phyloP scores from a whole-genome alignment of 2,797 vertebrate species.

The Amblyopsis hoosieri region DNA sequence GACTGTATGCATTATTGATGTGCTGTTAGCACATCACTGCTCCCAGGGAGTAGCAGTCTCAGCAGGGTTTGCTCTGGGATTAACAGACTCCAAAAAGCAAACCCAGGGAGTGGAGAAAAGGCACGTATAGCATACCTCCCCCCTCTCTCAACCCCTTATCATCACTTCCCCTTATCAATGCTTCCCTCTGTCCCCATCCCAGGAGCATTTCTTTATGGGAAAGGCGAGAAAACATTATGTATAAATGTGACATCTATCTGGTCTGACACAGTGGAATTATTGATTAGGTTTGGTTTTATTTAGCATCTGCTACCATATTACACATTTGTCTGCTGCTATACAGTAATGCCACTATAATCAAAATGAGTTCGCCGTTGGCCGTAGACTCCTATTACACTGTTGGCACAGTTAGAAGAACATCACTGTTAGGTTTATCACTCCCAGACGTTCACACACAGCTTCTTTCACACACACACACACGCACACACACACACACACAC shows the following conservation, averaged over 20 bases:
- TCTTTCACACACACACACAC: constrained; percentile 1
- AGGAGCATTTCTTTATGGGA: constrained; percentile 42
- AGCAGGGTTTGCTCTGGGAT: constrained; percentile 74
- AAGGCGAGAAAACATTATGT: constrained; percentile 31
- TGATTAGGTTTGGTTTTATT: constrained; percentile 49
- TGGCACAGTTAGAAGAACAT: constrained; percentile 24
- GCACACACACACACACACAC: constrained; percentile 4
- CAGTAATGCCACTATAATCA: too few relatives aligned
- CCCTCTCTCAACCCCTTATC: constrained; percentile 14
- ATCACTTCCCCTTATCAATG: not conserved
- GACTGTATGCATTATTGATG: constrained; percentile 77
- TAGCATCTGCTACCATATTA: constrained; percentile 23
- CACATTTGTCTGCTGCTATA: constrained; percentile 21
- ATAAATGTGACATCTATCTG: constrained; percentile 49
- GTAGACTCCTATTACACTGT: constrained; percentile 44
- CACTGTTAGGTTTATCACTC: constrained; percentile 10
- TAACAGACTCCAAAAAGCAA: constrained; percentile 71
- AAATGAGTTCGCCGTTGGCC: constrained; percentile 38
- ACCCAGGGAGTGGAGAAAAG: constrained; percentile 56
- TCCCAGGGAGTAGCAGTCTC: constrained; percentile 72
- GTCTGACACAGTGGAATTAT: constrained; percentile 34
- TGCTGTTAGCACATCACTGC: constrained; percentile 59
- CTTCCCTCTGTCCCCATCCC: constrained; percentile 8
- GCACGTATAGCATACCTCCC: constrained; percentile 48
- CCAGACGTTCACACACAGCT: constrained; percentile 10